Evolutionary conservation across 2,113 vertebrate genomes (phyloP).

Genomic region (Puntigrus tetrazona): DNA sequence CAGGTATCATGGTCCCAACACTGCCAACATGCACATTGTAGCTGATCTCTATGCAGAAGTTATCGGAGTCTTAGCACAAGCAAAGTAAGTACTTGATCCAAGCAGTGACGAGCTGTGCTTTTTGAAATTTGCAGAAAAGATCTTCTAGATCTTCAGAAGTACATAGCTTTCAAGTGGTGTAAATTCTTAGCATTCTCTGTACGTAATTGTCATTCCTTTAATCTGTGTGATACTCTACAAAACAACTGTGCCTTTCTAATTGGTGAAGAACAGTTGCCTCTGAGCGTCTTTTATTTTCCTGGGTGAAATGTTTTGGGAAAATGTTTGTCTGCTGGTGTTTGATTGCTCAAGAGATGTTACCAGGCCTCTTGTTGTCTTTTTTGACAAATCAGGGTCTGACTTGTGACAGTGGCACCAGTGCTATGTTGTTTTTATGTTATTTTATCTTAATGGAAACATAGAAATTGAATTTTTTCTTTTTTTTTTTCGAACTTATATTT

Average conservation of each 20-base stretch:
- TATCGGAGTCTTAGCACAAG: conserved; percentile 93
- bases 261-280: not conserved
- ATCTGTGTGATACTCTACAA: not conserved
- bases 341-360: not conserved
- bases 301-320: not conserved
- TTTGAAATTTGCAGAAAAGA: not conserved
- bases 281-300: conserved; percentile 10
- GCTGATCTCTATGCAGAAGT: conserved; percentile 98
- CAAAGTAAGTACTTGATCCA: conserved; percentile 82
- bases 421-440: not conserved
- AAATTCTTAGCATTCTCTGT: conserved; percentile 1
- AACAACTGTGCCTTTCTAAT: not conserved
- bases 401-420: not conserved
- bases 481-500: not conserved
- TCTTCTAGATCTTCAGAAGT: conserved; percentile 1
- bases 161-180: not conserved
- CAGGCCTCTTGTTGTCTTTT: not conserved
- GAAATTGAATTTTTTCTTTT: no score
- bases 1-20: conserved; percentile 98
- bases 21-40: conserved; percentile 98
- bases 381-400: not conserved
- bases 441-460: no score
- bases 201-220: conserved; percentile 25
- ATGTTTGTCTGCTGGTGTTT: not conserved
- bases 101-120: not conserved